Base-by-base conservation (phyloP, 1,140 invertebrate species). In the Drosophila neocordata region DNA sequence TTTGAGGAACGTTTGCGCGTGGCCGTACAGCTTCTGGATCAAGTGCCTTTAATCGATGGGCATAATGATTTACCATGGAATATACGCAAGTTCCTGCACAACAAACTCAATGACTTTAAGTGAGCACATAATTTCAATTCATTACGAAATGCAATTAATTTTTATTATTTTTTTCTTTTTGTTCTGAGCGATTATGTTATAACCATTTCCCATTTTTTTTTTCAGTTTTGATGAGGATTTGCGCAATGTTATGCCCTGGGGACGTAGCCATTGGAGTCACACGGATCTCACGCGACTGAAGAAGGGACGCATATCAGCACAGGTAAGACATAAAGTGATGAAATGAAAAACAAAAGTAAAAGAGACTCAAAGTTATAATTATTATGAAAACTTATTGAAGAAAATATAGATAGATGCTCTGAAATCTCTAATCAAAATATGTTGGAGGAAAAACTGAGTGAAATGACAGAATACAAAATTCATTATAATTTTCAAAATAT, bases 31-130 rank as follows among this genome's bases (percentile, higher is more conserved):
- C 92, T 94, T 9, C 90, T 95, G 44, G 94, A 95, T 81, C 94
- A 94, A 92, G 93, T 94, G 61, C 94, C 94, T 67, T 93, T 95
- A 65, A 93, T 95, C 83, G 93, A 95, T 92, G 97, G 97, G 69
- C 97, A 98, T 93, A 98, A 98, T 92, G 97, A 98, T 89, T 92
- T 98, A 67, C 96, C 97, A 0, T 97, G 96, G 95, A 97, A 97
- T 92, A 96, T 97, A 90, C 93, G 96, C 75, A 96, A 96, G 90
- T 96, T 96, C 90, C 93, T 97, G 74, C 95, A 97, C 91, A 98
- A 98, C 92, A 95, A 96, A 91, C 94, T 97, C 58, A 95, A 95
- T 80, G 94, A 95, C 81, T 96, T 97, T 85, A 95, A 96, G 92
- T 96, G 82, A 91, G 88, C 71, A 68, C 18, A 44, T 18, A 35